Evolutionary conservation across 1,140 invertebrate genomes (phyloP).

Genomic region (Ruditapes philippinarum): DNA sequence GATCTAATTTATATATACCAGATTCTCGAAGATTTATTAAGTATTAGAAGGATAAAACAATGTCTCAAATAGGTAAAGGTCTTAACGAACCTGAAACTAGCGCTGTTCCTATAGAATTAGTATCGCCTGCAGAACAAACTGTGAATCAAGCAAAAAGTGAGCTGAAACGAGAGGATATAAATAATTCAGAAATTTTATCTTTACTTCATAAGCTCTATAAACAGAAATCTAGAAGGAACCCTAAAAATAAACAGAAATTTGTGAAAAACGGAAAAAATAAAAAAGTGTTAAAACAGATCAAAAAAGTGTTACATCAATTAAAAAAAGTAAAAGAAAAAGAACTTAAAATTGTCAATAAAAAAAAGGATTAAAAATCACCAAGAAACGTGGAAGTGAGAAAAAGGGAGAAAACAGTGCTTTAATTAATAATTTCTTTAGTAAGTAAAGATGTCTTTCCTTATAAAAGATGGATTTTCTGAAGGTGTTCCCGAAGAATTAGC

Average conservation of each 20-base stretch:
- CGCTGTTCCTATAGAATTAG: background rate
- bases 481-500: constrained; percentile 54
- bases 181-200: constrained; percentile 7
- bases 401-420: background rate
- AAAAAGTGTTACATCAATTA: background rate
- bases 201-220: background rate
- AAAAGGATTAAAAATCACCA: background rate
- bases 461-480: constrained; percentile 57
- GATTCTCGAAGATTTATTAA: constrained; percentile 62
- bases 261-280: background rate
- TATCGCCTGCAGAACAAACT: constrained; percentile 56
- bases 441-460: constrained; percentile 49
- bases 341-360: background rate
- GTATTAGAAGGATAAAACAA: constrained; percentile 41
- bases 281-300: constrained; percentile 1
- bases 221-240: background rate
- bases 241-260: background rate
- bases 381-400: background rate
- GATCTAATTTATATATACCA: constrained; percentile 61
- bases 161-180: constrained; percentile 31
- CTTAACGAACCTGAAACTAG: background rate
- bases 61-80: background rate
- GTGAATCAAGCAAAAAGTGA: constrained; percentile 54
- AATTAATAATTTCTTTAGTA: constrained; percentile 15
- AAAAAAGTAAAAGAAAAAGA: background rate